Evolutionary conservation across 2,113 vertebrate genomes (phyloP).

Genomic region (Ptilorrhoa leucosticta): DNA sequence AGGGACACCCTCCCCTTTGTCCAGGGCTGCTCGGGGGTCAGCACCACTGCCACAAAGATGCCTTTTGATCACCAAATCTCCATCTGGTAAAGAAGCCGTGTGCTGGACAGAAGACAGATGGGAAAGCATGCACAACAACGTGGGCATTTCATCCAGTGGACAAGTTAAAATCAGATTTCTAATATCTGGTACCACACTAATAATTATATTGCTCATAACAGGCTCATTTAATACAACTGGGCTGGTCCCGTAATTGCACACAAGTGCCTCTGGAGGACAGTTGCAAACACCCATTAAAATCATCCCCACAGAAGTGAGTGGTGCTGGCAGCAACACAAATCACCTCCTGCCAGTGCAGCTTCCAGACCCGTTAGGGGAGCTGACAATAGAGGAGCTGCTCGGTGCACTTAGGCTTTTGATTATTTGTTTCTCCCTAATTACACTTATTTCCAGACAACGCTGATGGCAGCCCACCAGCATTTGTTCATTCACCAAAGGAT

Average conservation of each 20-base stretch:
- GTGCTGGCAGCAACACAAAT: background rate
- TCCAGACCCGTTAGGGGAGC: background rate
- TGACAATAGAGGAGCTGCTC: background rate
- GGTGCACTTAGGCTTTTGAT: background rate
- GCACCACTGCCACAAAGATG: background rate
- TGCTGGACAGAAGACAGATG: background rate
- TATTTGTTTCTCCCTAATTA: conserved; percentile 34
- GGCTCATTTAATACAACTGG: background rate
- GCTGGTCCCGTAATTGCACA: background rate
- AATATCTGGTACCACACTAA: background rate
- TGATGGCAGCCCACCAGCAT: background rate
- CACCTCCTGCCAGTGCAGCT: background rate
- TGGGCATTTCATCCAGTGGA: background rate
- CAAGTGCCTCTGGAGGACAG: background rate
- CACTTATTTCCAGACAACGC: background rate
- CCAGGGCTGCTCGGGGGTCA: background rate
- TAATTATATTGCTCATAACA: background rate
- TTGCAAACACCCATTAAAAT: background rate
- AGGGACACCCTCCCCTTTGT: background rate
- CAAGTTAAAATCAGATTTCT: background rate
- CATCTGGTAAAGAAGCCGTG: rapidly evolving
- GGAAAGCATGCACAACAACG: rapidly evolving
- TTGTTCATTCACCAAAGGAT: background rate
- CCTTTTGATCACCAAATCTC: background rate
- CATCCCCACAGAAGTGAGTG: background rate